A percentile compares a stretch with the other conserved stretches of the same genome.
These are phyloP conservation scores for Luffia ferchaultella DNA, from an alignment of 2,888 invertebrate species.

Conservation along the genomic window DNA sequence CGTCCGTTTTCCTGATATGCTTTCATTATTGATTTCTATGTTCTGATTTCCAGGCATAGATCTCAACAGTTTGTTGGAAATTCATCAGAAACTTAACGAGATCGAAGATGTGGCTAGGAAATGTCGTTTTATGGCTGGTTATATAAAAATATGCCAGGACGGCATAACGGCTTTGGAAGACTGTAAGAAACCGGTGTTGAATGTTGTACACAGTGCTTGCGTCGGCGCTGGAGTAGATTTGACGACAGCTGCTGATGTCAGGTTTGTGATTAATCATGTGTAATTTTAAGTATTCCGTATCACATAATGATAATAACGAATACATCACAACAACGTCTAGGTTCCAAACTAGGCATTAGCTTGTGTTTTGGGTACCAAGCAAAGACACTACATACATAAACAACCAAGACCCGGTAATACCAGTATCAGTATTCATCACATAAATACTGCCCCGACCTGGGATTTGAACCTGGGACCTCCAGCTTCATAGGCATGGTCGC, in stretches of 20 bases:
- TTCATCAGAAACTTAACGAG: constrained; percentile 65
- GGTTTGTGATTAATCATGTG: constrained; percentile 27
- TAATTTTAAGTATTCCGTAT: neutral
- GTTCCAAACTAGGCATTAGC: no score
- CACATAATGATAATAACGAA: no score
- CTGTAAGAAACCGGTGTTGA: constrained; percentile 91
- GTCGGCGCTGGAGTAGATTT: constrained; percentile 93
- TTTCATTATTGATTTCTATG: no score
- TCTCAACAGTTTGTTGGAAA: constrained; percentile 67
- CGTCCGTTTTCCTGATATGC: no score
- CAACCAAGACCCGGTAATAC: no score
- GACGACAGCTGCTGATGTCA: constrained; percentile 88
- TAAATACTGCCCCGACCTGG: no score
- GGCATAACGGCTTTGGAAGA: constrained; percentile 82
- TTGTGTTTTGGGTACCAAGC: no score
- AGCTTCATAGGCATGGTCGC: no score
- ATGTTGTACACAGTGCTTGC: constrained; percentile 87
- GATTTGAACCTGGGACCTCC: no score
- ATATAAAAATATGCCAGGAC: constrained; percentile 77
- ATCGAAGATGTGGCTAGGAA: constrained; percentile 82
- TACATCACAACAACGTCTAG: no score
- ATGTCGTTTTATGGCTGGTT: constrained; percentile 69
- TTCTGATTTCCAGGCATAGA: constrained; percentile 78
- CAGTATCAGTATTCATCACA: no score
- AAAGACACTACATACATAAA: no score